phyloP scores from a whole-genome alignment of 2,888 invertebrate genomes.

The Synanthedon andrenaeformis region DNA sequence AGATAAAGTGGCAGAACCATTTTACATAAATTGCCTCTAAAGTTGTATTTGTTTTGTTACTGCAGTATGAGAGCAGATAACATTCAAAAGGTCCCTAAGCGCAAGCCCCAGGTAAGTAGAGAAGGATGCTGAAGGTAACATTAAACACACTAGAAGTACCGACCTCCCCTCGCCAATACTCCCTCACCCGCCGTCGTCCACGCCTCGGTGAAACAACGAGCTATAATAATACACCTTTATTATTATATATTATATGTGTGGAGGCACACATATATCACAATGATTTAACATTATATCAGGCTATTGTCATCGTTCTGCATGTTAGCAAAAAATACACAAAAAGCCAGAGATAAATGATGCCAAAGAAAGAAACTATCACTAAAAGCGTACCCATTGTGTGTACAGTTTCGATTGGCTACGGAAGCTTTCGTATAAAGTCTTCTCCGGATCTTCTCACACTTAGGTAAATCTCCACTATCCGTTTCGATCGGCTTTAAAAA shows the following conservation, averaged over 20 bases:
- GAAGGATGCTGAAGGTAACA: conserved; percentile 8
- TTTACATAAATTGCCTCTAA: conserved; percentile 1
- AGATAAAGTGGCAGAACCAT: too few relatives aligned
- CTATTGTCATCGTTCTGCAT: background rate
- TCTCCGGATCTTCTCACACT: conserved; percentile 51
- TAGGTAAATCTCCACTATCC: conserved; percentile 63
- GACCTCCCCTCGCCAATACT: background rate
- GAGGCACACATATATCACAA: background rate
- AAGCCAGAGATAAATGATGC: conserved; percentile 11
- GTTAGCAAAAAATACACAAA: background rate
- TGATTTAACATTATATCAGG: background rate
- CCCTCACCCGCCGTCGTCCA: too few relatives aligned
- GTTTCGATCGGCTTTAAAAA: conserved; percentile 41
- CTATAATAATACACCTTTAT: background rate
- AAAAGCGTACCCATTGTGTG: conserved; percentile 40
- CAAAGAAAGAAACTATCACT: conserved; percentile 38
- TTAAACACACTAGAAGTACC: conserved; percentile 6
- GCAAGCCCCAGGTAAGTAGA: conserved; percentile 9
- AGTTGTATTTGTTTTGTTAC: conserved; percentile 3
- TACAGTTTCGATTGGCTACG: conserved; percentile 29
- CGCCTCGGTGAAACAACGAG: background rate
- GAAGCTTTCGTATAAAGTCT: conserved; percentile 46
- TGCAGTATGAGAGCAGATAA: conserved; percentile 5
- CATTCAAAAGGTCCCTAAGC: conserved; percentile 8
- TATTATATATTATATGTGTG: background rate